Evolutionary conservation across 2,888 invertebrate genomes (phyloP).

Genomic region (Athetis lepigone): DNA sequence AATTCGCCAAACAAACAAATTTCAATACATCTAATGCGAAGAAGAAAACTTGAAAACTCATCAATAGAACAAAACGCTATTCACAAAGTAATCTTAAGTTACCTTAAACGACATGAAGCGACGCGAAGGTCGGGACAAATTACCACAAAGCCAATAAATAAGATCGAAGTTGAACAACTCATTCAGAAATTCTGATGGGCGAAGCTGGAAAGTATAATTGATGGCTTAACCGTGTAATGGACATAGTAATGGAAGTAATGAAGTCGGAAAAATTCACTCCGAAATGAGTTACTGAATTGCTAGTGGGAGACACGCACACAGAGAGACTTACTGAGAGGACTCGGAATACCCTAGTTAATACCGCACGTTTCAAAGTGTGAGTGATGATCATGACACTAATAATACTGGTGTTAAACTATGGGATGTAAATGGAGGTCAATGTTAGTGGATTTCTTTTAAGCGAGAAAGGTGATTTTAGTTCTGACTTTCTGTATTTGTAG

Average conservation of each 20-base stretch:
- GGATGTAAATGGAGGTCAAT: too few relatives aligned
- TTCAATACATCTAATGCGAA: slow-evolving; percentile 35
- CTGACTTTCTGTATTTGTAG: too few relatives aligned
- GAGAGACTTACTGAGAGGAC: too few relatives aligned
- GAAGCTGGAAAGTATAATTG: slow-evolving; percentile 40
- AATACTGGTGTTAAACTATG: too few relatives aligned
- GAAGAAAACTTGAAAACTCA: slow-evolving; percentile 51
- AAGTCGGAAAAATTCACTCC: slow-evolving; percentile 4
- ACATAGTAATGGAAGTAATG: slow-evolving; percentile 29
- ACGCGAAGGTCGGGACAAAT: slow-evolving; percentile 19
- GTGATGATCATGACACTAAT: too few relatives aligned
- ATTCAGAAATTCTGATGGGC: slow-evolving; percentile 43
- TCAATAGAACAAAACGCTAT: slow-evolving; percentile 47
- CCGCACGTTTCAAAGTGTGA: not conserved
- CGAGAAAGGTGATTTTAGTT: too few relatives aligned
- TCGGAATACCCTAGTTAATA: not conserved
- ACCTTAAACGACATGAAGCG: slow-evolving; percentile 27
- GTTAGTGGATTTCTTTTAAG: too few relatives aligned
- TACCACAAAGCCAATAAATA: slow-evolving; percentile 39
- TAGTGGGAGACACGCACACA: slow-evolving; percentile 15
- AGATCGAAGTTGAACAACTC: slow-evolving; percentile 32
- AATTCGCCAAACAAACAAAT: slow-evolving; percentile 25
- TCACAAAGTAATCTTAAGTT: slow-evolving; percentile 56
- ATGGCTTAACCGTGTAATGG: slow-evolving; percentile 44
- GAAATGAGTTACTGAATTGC: slow-evolving; percentile 32